A percentile compares a stretch with the other conserved stretches of the same genome.
phyloP scores from a whole-genome alignment of 1,140 invertebrate genomes.

The Cotesia typhae region DNA sequence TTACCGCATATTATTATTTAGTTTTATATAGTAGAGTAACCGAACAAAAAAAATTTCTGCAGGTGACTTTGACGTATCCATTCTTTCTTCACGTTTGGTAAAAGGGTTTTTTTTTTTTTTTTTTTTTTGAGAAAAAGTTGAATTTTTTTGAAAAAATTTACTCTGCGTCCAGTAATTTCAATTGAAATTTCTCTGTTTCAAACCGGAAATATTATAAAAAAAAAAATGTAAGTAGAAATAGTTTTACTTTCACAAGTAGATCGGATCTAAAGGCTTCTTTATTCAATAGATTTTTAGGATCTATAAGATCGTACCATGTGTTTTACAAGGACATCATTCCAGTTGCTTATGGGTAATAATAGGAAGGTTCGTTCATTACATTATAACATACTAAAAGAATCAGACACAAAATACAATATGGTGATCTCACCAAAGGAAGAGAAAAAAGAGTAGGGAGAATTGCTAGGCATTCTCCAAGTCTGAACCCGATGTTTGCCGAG shows the following conservation, averaged over 20 bases:
- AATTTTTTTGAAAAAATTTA: no score
- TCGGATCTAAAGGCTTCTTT: background rate
- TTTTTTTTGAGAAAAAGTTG: no score
- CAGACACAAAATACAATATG: background rate
- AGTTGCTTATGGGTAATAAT: no score
- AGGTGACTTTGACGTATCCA: conserved; percentile 13
- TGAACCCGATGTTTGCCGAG: conserved; percentile 52
- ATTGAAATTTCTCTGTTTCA: no score
- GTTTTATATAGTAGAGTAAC: background rate
- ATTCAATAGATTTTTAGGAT: background rate
- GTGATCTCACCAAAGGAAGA: background rate
- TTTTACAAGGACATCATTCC: background rate
- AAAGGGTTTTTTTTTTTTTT: no score
- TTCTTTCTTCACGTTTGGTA: no score
- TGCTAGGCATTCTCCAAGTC: conserved; percentile 38
- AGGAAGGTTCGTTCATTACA: no score
- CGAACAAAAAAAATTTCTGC: conserved; percentile 19
- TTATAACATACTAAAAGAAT: conserved; percentile 7
- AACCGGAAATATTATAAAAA: background rate
- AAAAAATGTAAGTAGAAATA: background rate
- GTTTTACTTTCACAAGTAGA: background rate
- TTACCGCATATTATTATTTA: background rate
- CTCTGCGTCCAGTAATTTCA: no score
- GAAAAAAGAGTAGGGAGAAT: background rate
- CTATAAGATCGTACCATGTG: background rate